phyloP scores from a whole-genome alignment of 1,140 invertebrate genomes.

The Drosophila sproati region DNA sequence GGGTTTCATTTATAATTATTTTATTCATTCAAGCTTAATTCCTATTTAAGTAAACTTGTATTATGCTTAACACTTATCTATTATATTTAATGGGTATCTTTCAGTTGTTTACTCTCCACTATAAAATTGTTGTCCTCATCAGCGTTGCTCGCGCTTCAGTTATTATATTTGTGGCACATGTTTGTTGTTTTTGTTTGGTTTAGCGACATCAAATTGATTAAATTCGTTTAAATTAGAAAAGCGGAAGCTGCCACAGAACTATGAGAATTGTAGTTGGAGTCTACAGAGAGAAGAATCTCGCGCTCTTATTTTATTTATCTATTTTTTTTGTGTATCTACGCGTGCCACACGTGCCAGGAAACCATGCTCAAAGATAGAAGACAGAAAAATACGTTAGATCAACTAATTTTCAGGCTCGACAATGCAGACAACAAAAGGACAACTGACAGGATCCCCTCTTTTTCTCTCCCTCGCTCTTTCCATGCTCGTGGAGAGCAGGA shows the following conservation, averaged over 20 bases:
- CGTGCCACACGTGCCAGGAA: slow-evolving; percentile 72
- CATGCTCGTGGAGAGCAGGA: slow-evolving; percentile 43
- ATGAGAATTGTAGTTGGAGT: slow-evolving; percentile 10
- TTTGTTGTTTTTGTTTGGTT: slow-evolving; percentile 48
- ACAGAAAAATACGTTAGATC: slow-evolving; percentile 65
- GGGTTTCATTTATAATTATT: too few relatives aligned
- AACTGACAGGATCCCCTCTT: slow-evolving; percentile 20
- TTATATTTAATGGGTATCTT: background rate
- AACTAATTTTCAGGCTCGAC: slow-evolving; percentile 57
- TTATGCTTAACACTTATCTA: too few relatives aligned
- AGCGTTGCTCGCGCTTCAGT: slow-evolving; percentile 28
- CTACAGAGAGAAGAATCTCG: background rate
- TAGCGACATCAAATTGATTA: slow-evolving; percentile 69
- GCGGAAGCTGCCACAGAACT: slow-evolving; percentile 51
- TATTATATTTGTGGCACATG: slow-evolving; percentile 46
- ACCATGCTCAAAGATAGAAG: slow-evolving; percentile 30
- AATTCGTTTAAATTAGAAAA: slow-evolving; percentile 69
- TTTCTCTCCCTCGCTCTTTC: background rate
- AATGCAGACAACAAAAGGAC: slow-evolving; percentile 39
- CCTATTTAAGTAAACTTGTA: too few relatives aligned
- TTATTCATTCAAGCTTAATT: too few relatives aligned
- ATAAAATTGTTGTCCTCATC: background rate
- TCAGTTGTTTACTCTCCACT: background rate
- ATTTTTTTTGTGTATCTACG: background rate
- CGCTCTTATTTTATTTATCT: background rate